Evolutionary conservation across 2,888 invertebrate species (phyloP).

Genomic region (Gibbula magus): DNA sequence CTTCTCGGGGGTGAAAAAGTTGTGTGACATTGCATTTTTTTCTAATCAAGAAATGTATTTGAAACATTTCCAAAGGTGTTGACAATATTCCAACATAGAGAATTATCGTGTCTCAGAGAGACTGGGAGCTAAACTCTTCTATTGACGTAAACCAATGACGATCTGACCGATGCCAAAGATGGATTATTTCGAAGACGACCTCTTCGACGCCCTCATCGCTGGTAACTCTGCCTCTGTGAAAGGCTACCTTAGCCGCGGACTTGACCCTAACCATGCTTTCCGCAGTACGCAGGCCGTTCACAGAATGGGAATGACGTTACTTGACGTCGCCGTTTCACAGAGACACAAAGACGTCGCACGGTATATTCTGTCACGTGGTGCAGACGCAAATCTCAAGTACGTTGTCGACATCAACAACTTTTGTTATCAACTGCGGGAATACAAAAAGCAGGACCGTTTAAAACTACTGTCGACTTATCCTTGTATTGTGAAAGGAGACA

Average conservation of each 20-base stretch:
- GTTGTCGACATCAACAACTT: conserved; percentile 56
- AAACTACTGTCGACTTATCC: conserved; percentile 58
- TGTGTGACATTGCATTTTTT: too few relatives aligned
- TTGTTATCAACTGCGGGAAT: conserved; percentile 47
- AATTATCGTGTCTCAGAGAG: too few relatives aligned
- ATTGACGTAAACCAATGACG: conserved; percentile 4
- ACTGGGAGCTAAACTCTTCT: too few relatives aligned
- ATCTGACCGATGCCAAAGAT: conserved; percentile 33
- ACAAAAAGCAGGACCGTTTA: conserved; percentile 44
- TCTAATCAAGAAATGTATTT: too few relatives aligned
- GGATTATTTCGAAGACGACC: conserved; percentile 61
- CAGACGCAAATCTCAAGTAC: conserved; percentile 57
- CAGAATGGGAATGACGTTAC: conserved; percentile 52
- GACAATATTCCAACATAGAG: too few relatives aligned
- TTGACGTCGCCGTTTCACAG: conserved; percentile 53
- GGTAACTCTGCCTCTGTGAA: conserved; percentile 43
- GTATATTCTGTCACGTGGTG: conserved; percentile 46
- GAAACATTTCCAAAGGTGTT: too few relatives aligned
- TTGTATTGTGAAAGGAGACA: conserved; percentile 56
- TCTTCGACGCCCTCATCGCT: conserved; percentile 47
- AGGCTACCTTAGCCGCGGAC: conserved; percentile 53
- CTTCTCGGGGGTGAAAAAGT: too few relatives aligned
- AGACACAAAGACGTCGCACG: conserved; percentile 50
- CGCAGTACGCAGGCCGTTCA: conserved; percentile 40
- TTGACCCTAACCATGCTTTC: conserved; percentile 60